These are phyloP conservation scores for Clepsis dumicolana DNA, from an alignment of 2,888 invertebrate genomes.

Conservation along the genomic window DNA sequence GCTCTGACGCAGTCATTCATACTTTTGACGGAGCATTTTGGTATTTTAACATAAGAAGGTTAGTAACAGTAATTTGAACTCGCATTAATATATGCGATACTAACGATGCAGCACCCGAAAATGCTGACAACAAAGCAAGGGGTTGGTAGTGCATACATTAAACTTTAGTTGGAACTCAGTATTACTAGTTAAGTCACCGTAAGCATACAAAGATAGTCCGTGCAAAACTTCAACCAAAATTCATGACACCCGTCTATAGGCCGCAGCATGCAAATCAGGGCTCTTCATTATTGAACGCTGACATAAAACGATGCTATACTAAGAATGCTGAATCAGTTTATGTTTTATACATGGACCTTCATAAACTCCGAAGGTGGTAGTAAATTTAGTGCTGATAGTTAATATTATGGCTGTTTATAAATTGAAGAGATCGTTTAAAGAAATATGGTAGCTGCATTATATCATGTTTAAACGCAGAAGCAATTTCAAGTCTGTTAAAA, in stretches of 20 bases:
- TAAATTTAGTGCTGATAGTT: slow-evolving; percentile 11
- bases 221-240: neutral
- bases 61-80: neutral
- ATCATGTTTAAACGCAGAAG: neutral
- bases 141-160: neutral
- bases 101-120: neutral
- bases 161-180: neutral
- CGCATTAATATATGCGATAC: neutral
- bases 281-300: neutral
- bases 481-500: neutral
- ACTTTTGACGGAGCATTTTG: too few species aligned
- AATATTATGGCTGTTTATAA: slow-evolving; percentile 4
- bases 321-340: neutral
- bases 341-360: slow-evolving; percentile 1
- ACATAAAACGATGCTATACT: neutral
- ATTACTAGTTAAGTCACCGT: neutral
- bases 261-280: neutral
- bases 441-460: neutral
- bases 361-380: slow-evolving; percentile 9
- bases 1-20: too few species aligned
- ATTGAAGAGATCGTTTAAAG: neutral
- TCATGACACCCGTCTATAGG: neutral
- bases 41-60: too few species aligned
- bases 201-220: neutral
- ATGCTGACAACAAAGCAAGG: neutral